phyloP scores from a whole-genome alignment of 64 coral and sea anemone species.

The Dendrophyllia cribrosa region DNA sequence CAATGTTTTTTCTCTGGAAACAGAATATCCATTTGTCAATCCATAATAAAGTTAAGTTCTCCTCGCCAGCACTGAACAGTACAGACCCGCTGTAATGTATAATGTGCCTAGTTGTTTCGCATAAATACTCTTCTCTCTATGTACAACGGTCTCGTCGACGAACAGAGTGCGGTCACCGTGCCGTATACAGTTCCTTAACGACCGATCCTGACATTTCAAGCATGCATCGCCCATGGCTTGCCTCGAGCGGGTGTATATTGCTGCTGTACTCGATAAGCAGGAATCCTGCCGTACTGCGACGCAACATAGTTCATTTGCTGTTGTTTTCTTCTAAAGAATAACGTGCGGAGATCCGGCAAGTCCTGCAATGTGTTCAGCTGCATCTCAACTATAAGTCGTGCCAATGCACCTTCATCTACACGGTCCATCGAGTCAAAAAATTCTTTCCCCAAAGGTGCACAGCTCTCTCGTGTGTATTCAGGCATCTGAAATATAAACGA shows the following conservation, averaged over 20 bases:
- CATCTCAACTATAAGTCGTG: slow-evolving; percentile 66
- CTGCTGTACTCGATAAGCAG: slow-evolving; percentile 28
- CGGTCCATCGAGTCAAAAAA: slow-evolving; percentile 72
- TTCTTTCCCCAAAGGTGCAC: slow-evolving; percentile 60
- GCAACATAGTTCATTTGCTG: slow-evolving; percentile 55
- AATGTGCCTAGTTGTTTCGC: neutral
- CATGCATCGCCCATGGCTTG: slow-evolving; percentile 35
- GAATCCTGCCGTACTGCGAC: slow-evolving; percentile 27
- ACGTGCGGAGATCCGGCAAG: slow-evolving; percentile 52
- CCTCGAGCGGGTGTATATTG: slow-evolving; percentile 25
- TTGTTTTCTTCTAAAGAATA: slow-evolving; percentile 58
- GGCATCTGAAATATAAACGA: slow-evolving; percentile 61
- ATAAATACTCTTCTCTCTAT: slow-evolving; percentile 47
- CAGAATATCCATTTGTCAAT: neutral
- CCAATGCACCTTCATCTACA: slow-evolving; percentile 67
- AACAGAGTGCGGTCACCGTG: slow-evolving; percentile 11
- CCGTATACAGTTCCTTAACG: neutral
- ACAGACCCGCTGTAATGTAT: slow-evolving; percentile 28
- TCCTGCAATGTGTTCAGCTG: slow-evolving; percentile 59
- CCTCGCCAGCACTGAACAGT: slow-evolving; percentile 9
- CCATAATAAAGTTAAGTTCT: neutral
- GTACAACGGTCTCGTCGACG: slow-evolving; percentile 3
- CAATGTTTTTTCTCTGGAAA: neutral
- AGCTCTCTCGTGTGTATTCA: slow-evolving; percentile 50
- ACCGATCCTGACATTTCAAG: slow-evolving; percentile 13